Evolutionary conservation across 2,113 vertebrate species (phyloP).

Genomic region (Chroicocephalus ridibundus): DNA sequence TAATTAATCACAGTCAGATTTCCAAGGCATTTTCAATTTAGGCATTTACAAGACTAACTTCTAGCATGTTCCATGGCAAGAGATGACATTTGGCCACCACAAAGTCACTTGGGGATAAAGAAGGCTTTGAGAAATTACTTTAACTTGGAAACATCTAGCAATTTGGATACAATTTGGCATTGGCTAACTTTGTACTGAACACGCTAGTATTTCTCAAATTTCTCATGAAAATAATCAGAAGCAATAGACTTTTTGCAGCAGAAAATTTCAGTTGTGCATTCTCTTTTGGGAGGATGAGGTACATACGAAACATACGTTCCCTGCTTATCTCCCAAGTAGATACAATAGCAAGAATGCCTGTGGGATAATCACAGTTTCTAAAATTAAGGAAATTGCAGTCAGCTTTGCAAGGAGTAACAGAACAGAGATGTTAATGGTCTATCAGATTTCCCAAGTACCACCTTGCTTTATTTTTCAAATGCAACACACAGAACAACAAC

Average conservation of each 20-base stretch:
- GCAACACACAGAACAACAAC: not conserved
- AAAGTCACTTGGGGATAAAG: not conserved
- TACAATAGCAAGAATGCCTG: not conserved
- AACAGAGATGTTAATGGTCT: not conserved
- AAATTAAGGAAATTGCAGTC: not conserved
- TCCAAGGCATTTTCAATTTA: not conserved
- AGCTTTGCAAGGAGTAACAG: not conserved
- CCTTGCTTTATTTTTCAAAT: not conserved
- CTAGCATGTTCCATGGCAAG: not conserved
- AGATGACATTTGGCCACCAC: not conserved
- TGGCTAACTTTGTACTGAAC: not conserved
- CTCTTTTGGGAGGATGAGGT: not conserved
- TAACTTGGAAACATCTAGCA: not conserved
- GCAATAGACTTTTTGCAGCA: not conserved
- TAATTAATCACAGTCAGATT: not conserved
- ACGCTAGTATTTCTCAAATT: not conserved
- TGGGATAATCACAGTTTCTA: not conserved
- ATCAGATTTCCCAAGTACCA: not conserved
- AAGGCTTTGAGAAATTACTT: not conserved
- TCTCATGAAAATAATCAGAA: fast-evolving
- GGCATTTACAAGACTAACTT: not conserved
- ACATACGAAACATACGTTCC: not conserved
- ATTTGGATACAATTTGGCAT: not conserved
- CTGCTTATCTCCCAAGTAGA: not conserved
- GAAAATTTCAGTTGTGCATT: not conserved